Percentiles rank a stretch among this genome's conserved stretches.
These are phyloP conservation scores for Torymus aiolomorphi DNA, from an alignment of 2,888 invertebrate species.

Conservation along the genomic window DNA sequence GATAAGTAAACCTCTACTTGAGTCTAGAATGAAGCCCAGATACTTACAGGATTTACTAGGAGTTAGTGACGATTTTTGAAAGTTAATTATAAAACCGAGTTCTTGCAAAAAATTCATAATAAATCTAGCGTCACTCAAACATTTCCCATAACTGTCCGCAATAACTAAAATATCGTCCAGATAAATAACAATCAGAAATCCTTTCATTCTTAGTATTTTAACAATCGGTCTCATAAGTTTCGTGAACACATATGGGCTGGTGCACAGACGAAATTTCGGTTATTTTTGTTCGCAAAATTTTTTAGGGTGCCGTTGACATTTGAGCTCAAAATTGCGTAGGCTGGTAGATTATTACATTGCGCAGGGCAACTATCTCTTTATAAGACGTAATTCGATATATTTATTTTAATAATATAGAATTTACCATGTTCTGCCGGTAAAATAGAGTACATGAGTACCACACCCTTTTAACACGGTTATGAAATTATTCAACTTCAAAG, in stretches of 20 bases:
- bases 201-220: slow-evolving; percentile 14
- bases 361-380: too few species aligned
- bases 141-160: not conserved
- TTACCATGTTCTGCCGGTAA: too few species aligned
- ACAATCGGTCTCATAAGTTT: slow-evolving; percentile 42
- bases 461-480: too few species aligned
- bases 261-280: slow-evolving; percentile 3
- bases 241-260: slow-evolving; percentile 25
- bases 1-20: not conserved
- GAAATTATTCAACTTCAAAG: too few species aligned
- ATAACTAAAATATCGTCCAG: slow-evolving; percentile 33
- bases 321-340: too few species aligned
- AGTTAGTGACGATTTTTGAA: not conserved
- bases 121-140: not conserved
- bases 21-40: not conserved
- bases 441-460: too few species aligned
- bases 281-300: too few species aligned
- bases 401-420: too few species aligned
- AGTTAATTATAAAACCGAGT: not conserved
- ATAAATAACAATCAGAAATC: slow-evolving; percentile 18
- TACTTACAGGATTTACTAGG: not conserved
- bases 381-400: too few species aligned
- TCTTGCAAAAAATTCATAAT: too few species aligned
- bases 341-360: too few species aligned
- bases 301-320: too few species aligned